Evolutionary conservation across 2,113 vertebrate species (phyloP), one percentile per base, ranked within the genome.

Genomic region (Micromys minutus): DNA sequence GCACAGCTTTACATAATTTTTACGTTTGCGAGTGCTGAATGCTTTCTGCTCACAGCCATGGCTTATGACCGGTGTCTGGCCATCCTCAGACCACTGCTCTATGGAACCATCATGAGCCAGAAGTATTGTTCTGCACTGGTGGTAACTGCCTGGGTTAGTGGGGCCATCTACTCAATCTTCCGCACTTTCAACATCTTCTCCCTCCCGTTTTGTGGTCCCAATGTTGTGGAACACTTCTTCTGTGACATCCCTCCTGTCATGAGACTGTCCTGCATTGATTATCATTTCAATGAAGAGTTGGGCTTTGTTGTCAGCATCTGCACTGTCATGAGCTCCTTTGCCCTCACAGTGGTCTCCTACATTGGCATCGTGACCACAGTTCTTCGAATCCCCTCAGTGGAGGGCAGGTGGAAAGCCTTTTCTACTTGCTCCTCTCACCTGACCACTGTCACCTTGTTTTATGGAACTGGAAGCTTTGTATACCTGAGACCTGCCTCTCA

Each of bases 141-240:
- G 1, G 0, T 69, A 19, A 34, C 59, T 1, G 95, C 92, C 59
- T 96, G 96, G 96, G 15, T 94, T 1, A 52, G 90, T 1, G 74
- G 95, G 26, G 47, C 83, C 29, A 42, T 95, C 4, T 67, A 67
- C 7, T 81, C 96, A 24, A 47, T 84, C 47, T 76, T 83, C 21
- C 96, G 89, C 36, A 93, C 87, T 6, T 4, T 52, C 0, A 94
- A 94, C 72, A 76, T 92, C 17, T 97, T 97, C 57, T 91, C 21
- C 9, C 71, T 96, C 47, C 84, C 95, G 10, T 97, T 96, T 81
- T 97, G 91, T 26, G 71, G 94, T 5, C 93, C n/a, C 39, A 96
- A 75, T 2, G 17, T 22, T 0, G 3, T 94, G 0, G 5, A 96
- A 16, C 45, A 91, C 52, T 97, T 97, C 34, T 96, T 97, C 59